These are phyloP conservation scores for Xiphophorus birchmanni DNA, from an alignment of 2,797 vertebrate species.

Conservation along the genomic window DNA sequence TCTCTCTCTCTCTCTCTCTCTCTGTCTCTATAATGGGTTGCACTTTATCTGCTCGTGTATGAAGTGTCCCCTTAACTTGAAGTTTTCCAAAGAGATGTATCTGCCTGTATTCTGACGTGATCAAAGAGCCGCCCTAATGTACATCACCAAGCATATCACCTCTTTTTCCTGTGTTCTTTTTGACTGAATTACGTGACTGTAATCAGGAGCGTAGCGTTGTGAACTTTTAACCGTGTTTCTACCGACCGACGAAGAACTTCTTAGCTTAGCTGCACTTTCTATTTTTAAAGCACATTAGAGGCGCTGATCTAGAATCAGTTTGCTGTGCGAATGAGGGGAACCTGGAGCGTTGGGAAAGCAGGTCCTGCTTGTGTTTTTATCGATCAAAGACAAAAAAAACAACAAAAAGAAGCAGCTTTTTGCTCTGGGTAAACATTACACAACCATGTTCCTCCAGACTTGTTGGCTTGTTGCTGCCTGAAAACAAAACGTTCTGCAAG, in stretches of 20 bases:
- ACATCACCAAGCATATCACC: constrained; percentile 51
- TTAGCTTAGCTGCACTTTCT: constrained; percentile 36
- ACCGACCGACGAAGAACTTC: constrained; percentile 38
- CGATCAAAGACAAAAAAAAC: constrained; percentile 30
- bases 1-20: constrained; percentile 48
- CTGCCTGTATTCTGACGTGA: constrained; percentile 65
- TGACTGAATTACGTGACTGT: constrained; percentile 12
- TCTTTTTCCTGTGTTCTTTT: constrained; percentile 19
- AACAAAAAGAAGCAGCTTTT: not conserved
- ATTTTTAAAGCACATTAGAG: constrained; percentile 30
- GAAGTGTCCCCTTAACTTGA: constrained; percentile 50
- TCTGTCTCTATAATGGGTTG: constrained; percentile 34
- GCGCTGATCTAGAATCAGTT: constrained; percentile 62
- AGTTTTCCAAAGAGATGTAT: constrained; percentile 62
- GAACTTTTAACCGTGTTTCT: constrained; percentile 58
- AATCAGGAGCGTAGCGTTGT: constrained; percentile 34
- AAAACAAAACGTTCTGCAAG: constrained; percentile 31
- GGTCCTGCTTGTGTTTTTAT: constrained; percentile 62
- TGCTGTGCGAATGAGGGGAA: constrained; percentile 35
- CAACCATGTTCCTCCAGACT: constrained; percentile 50
- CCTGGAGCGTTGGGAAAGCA: constrained; percentile 32
- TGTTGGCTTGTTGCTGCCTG: constrained; percentile 49
- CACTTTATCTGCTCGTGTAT: constrained; percentile 34
- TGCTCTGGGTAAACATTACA: constrained; percentile 45
- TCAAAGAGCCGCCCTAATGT: constrained; percentile 53